phyloP scores from a whole-genome alignment of 2,113 vertebrate species.

The Microcebus lehilahytsara region DNA sequence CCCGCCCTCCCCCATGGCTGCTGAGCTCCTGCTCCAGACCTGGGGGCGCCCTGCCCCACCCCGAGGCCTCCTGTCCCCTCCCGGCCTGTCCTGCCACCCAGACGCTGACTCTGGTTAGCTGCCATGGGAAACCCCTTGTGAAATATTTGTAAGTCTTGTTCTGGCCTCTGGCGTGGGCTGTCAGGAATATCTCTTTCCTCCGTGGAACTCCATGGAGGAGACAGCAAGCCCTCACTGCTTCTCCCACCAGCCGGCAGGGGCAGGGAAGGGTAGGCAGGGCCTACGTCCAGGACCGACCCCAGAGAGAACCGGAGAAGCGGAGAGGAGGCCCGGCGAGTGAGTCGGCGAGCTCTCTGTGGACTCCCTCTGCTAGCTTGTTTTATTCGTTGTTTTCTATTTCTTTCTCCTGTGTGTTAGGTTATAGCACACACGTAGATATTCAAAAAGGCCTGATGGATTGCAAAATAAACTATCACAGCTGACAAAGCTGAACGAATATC shows the following conservation, averaged over 20 bases:
- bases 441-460: conserved; percentile 57
- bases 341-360: fast-evolving
- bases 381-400: neutral
- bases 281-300: fast-evolving
- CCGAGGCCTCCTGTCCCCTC: neutral
- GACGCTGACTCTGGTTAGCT: neutral
- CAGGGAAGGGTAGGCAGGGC: neutral
- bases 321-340: fast-evolving
- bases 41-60: neutral
- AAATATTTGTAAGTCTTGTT: neutral
- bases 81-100: neutral
- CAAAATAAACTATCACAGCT: conserved; percentile 72
- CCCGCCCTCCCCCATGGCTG: neutral
- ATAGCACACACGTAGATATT: neutral
- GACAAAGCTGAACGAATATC: conserved; percentile 74
- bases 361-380: neutral
- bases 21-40: neutral
- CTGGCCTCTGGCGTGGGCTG: neutral
- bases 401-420: neutral
- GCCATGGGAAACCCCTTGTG: neutral
- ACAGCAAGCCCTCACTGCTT: fast-evolving
- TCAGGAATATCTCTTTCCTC: neutral
- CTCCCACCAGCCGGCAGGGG: fast-evolving
- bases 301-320: fast-evolving
- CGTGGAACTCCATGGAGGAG: fast-evolving